phyloP scores from a whole-genome alignment of 23 tunicate genomes.

The Botrylloides violaceus region DNA sequence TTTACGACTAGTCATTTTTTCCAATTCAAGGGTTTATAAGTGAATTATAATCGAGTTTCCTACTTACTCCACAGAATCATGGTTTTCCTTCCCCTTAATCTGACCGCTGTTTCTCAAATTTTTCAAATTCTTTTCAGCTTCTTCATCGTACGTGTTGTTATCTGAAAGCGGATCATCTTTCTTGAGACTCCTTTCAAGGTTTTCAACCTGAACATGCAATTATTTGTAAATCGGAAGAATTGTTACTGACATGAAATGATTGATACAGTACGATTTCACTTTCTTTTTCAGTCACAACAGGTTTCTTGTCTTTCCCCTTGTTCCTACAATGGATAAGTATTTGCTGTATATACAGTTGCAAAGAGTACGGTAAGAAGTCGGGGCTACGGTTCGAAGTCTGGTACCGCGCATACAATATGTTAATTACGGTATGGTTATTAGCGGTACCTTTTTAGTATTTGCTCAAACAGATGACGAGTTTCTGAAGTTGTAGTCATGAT shows the following conservation, averaged over 20 bases:
- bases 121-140: slow-evolving; percentile 34
- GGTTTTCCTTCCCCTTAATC: slow-evolving; percentile 22
- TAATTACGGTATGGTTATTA: background rate
- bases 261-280: slow-evolving; percentile 7
- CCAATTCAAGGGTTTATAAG: too few relatives aligned
- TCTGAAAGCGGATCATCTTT: slow-evolving; percentile 76
- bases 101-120: slow-evolving; percentile 11
- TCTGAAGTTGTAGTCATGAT: slow-evolving; percentile 1
- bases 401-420: too few relatives aligned
- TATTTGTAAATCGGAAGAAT: background rate
- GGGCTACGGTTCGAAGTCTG: too few relatives aligned
- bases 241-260: background rate
- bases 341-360: too few relatives aligned
- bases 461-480: slow-evolving; percentile 17
- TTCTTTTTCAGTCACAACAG: background rate
- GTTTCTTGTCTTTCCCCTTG: slow-evolving; percentile 11
- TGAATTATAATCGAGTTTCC: background rate
- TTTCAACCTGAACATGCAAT: slow-evolving; percentile 36
- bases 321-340: too few relatives aligned
- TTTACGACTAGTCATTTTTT: too few relatives aligned
- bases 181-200: slow-evolving; percentile 55
- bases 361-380: too few relatives aligned
- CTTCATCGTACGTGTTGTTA: slow-evolving; percentile 55
- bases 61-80: background rate
- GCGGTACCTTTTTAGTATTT: slow-evolving; percentile 1